Percentiles rank a stretch among this genome's conserved stretches.
These are phyloP conservation scores for Trachemys scripta DNA, from an alignment of 2,113 vertebrate species.

Conservation along the genomic window DNA sequence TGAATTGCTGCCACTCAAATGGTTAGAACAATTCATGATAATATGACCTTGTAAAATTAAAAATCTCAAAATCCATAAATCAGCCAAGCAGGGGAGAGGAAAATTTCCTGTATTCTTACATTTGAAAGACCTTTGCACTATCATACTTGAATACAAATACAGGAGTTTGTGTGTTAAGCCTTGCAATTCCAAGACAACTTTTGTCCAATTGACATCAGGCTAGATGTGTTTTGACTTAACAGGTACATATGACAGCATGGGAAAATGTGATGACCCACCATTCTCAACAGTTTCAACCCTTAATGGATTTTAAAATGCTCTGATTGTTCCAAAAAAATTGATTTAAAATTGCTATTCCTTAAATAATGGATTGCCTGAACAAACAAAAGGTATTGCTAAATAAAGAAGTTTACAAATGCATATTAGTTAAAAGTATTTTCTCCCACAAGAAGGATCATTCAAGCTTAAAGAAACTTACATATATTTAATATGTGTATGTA, in stretches of 20 bases:
- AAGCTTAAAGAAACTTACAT: not conserved
- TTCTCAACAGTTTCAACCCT: not conserved
- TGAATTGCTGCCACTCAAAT: not conserved
- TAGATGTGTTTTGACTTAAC: not conserved
- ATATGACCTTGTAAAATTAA: not conserved
- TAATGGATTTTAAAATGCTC: not conserved
- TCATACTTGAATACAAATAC: not conserved
- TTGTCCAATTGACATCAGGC: not conserved
- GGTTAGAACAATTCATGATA: not conserved
- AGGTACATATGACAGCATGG: not conserved
- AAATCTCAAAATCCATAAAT: not conserved
- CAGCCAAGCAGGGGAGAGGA: not conserved
- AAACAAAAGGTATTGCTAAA: not conserved
- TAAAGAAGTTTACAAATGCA: not conserved
- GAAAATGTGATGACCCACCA: not conserved
- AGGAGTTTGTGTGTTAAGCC: not conserved
- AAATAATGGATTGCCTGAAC: not conserved
- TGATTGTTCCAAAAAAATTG: not conserved
- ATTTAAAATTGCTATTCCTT: not conserved
- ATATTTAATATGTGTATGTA: not conserved
- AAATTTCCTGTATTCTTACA: not conserved
- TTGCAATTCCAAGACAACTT: slow-evolving; percentile 16
- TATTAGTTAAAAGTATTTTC: not conserved
- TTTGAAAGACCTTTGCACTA: not conserved
- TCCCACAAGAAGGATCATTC: not conserved